These are phyloP conservation scores for Trachelus tabidus DNA, from an alignment of 2,888 invertebrate genomes.

Conservation along the genomic window DNA sequence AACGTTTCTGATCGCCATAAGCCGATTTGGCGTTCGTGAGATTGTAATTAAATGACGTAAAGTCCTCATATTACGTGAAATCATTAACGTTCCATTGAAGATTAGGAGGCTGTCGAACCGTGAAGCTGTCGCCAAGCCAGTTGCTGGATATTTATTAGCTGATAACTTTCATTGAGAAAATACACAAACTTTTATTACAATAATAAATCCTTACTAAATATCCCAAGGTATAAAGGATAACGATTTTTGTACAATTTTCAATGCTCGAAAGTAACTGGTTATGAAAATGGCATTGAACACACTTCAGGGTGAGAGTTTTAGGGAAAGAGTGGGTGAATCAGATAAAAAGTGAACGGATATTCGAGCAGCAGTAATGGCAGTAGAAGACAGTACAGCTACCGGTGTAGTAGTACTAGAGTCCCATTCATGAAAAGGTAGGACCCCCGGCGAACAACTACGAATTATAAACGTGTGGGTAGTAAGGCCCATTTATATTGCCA, in stretches of 20 bases:
- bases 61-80: not conserved
- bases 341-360: slow-evolving; percentile 12
- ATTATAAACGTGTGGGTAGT: slow-evolving; percentile 7
- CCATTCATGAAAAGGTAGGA: slow-evolving; percentile 23
- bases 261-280: not conserved
- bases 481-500: slow-evolving; percentile 8
- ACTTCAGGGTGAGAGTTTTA: not conserved
- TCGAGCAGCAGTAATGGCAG: not conserved
- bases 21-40: not conserved
- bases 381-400: not conserved
- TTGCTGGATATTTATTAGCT: not conserved
- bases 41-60: not conserved
- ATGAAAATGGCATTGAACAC: not conserved
- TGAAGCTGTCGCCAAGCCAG: not conserved
- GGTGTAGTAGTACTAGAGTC: slow-evolving; percentile 8
- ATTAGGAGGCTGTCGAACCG: not conserved
- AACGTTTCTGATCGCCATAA: too few relatives aligned
- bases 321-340: not conserved
- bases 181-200: not conserved
- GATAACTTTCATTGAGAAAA: not conserved
- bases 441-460: not conserved
- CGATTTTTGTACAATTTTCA: not conserved
- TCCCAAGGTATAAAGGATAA: not conserved
- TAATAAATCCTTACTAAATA: not conserved
- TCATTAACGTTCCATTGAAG: not conserved